Evolutionary conservation across 2,888 invertebrate species (phyloP), one percentile per base, ranked within the genome.

Genomic region (Caenorhabditis becei): DNA sequence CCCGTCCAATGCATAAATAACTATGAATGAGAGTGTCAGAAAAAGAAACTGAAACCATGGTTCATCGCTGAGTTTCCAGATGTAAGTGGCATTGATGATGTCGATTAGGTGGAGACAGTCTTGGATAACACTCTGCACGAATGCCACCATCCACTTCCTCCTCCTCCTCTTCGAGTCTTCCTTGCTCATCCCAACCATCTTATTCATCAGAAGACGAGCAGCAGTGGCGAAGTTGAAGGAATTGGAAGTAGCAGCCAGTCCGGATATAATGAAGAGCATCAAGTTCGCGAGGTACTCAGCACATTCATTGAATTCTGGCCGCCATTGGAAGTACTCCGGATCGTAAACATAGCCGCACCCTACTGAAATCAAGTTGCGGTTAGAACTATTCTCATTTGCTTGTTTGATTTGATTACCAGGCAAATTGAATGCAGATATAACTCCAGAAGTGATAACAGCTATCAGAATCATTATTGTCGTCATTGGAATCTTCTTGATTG

Each of bases 71-170:
- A 74, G n/a, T n/a, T 51, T 49, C 49, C 65, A 65, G 20, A 65
- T 74, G 51, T 74, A 74, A 11, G 74, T 74, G 23, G 65, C 66
- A 23, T 74, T 74, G 16, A 74, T 74, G 65, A 74, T 74, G 51
- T 74, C 74, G 14, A 74, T 35, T 10, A 74, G 65, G 37, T 74
- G 74, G 8, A 74, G 74, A 66, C 56, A 74, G 23, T 74, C 74
- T 41, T 74, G 74, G n/a, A 74, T 37, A 1, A 74, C 74, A 59
- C 63, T 66, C 26, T 74, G 74, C 37, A 23, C 65, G 26, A 54
- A 74, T 37, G 58, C 58, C 16, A 66, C 10, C 1, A 74, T 35
- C n/a, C 66, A 74, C 20, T 65, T 65, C 16, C 66, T 74, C 28
- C 74, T 58, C 2, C 74, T 58, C 4, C 32, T 41, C 23, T 74